phyloP scores from a whole-genome alignment of 2,113 vertebrate species.

The Nothoprocta pentlandii region DNA sequence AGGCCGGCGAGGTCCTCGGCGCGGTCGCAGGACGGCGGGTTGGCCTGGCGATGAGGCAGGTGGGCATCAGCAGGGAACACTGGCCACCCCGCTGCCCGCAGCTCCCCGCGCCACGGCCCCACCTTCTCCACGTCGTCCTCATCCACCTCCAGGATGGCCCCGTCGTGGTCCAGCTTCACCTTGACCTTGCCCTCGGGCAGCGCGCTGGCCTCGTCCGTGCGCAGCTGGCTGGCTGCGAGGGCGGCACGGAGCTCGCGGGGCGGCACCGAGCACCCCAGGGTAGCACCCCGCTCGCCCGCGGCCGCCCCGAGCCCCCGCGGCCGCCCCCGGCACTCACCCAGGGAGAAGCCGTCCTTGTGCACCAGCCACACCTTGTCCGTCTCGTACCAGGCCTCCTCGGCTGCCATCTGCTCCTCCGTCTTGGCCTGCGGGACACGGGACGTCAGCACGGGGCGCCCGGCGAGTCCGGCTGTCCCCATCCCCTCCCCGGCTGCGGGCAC shows the following conservation, averaged over 20 bases:
- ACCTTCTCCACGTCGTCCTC: conserved; percentile 98
- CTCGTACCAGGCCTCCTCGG: conserved; percentile 95
- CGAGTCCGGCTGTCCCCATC: background rate
- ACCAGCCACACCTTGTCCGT: conserved; percentile 97
- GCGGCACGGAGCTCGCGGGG: background rate
- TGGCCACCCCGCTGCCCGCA: background rate
- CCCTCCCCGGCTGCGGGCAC: background rate
- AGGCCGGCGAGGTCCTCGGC: conserved; percentile 92
- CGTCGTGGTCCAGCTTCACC: conserved; percentile 92
- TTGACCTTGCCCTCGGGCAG: conserved; percentile 92
- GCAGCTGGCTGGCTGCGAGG: conserved; percentile 87
- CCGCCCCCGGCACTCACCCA: conserved; percentile 81
- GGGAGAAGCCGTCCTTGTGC: conserved; percentile 96
- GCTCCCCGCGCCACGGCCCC: background rate
- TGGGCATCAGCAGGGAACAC: background rate
- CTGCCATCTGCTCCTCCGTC: conserved; percentile 93
- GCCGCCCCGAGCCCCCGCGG: background rate
- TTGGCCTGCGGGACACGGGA: conserved; percentile 82
- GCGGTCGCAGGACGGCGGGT: conserved; percentile 90
- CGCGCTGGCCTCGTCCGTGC: conserved; percentile 74
- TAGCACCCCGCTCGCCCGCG: background rate
- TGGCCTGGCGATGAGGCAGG: conserved; percentile 80
- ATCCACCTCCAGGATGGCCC: conserved; percentile 91
- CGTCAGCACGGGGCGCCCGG: background rate
- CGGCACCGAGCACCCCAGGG: accelerated